phyloP scores from a whole-genome alignment of 2,113 vertebrate species.

The Athene noctua region DNA sequence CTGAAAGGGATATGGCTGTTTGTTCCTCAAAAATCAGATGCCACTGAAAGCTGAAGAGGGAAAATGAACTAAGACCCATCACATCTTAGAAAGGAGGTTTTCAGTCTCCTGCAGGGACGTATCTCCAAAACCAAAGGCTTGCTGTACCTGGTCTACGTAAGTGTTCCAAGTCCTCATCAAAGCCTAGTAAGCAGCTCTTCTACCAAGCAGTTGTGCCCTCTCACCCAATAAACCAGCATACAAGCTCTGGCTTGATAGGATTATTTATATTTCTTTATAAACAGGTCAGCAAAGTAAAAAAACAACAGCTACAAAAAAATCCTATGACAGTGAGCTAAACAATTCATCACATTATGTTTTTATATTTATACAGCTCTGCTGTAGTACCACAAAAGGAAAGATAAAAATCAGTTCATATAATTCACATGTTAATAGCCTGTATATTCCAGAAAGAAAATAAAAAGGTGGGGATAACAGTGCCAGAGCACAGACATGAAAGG shows the following conservation, averaged over 20 bases:
- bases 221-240: not conserved
- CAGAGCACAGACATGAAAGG: conserved; percentile 17
- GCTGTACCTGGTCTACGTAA: not conserved
- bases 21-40: not conserved
- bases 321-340: not conserved
- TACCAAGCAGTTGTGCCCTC: not conserved
- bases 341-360: not conserved
- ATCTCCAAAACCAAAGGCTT: not conserved
- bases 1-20: not conserved
- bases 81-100: not conserved
- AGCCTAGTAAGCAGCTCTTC: not conserved
- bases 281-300: not conserved
- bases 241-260: not conserved
- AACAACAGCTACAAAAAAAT: not conserved
- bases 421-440: not conserved
- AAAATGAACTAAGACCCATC: not conserved
- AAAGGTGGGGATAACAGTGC: not conserved
- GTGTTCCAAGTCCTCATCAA: not conserved
- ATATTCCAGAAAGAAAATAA: conserved; percentile 8
- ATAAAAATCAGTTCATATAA: conserved; percentile 19
- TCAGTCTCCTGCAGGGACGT: not conserved
- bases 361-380: conserved; percentile 15
- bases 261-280: not conserved
- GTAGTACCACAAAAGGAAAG: not conserved
- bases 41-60: not conserved